phyloP scores from a whole-genome alignment of 2,797 vertebrate species.

The Mionectes olivaceus region DNA sequence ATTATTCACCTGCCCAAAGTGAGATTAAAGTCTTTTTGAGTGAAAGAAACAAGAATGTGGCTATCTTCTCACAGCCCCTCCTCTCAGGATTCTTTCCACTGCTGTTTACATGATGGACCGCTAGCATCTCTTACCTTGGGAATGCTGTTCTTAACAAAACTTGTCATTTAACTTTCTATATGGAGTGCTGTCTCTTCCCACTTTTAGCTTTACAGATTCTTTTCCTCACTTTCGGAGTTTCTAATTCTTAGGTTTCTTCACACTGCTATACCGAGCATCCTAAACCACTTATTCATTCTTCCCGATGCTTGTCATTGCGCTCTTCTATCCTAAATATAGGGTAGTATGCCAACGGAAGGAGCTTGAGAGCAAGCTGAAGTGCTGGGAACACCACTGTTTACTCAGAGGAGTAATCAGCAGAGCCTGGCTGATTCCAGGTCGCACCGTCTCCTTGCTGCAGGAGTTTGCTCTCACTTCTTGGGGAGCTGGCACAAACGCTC shows the following conservation, averaged over 20 bases:
- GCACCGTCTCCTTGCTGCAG: neutral
- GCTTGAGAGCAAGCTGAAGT: slow-evolving; percentile 42
- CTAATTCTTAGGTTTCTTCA: neutral
- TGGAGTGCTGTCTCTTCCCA: neutral
- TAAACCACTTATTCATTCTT: slow-evolving; percentile 50
- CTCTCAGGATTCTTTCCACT: neutral
- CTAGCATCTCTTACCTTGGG: neutral
- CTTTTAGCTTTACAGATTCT: neutral
- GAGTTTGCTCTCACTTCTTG: slow-evolving; percentile 17
- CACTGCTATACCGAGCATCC: neutral
- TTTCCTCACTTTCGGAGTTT: neutral
- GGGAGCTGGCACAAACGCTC: neutral
- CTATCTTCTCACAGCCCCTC: neutral
- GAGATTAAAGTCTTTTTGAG: neutral
- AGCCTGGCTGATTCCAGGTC: slow-evolving; percentile 39
- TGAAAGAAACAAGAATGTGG: neutral
- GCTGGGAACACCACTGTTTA: slow-evolving; percentile 46
- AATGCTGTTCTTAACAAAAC: neutral
- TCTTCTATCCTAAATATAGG: slow-evolving; percentile 56
- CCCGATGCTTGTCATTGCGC: neutral
- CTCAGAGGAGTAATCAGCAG: slow-evolving; percentile 51
- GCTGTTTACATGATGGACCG: neutral
- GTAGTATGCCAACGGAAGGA: slow-evolving; percentile 53
- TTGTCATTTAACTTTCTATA: neutral
- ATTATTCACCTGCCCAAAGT: neutral